Conservation (phyloP, 2,797 vertebrate species). For the Pelobates cultripes region DNA sequence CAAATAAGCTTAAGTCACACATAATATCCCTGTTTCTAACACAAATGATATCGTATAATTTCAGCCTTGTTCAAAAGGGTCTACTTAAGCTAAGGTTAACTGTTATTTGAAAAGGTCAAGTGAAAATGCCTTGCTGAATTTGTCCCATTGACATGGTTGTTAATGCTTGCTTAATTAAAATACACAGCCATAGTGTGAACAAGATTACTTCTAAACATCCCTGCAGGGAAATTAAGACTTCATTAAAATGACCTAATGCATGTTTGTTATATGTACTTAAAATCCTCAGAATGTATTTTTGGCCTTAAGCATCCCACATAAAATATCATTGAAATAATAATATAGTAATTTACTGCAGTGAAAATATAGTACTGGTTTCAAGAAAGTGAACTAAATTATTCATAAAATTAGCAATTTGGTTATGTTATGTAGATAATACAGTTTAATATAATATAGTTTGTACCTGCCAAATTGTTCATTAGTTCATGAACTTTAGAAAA, state of each 20-base stretch:
- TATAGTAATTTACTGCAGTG: not conserved
- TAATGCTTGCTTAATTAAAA: conserved; percentile 59
- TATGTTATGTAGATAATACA: too few species aligned
- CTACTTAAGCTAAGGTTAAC: conserved; percentile 11
- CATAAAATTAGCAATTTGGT: too few species aligned
- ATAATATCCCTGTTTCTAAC: conserved; percentile 28
- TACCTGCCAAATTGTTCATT: too few species aligned
- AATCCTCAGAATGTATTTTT: not conserved
- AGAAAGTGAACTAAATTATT: too few species aligned
- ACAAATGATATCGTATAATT: conserved; percentile 2
- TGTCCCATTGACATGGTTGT: conserved; percentile 8
- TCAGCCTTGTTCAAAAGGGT: conserved; percentile 24
- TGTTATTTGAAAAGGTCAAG: conserved; percentile 50
- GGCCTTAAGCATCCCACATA: not conserved
- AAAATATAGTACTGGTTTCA: too few species aligned
- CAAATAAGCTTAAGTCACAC: conserved; percentile 41
- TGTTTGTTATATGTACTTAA: not conserved
- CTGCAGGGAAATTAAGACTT: conserved; percentile 14
- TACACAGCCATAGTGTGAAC: not conserved
- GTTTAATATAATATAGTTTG: too few species aligned
- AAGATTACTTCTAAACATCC: conserved; percentile 40
- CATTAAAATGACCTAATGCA: not conserved
- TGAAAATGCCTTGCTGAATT: conserved; percentile 17
- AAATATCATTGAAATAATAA: not conserved
- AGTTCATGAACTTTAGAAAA: too few species aligned